These are phyloP conservation scores for Dendrocopos noguchii DNA, from an alignment of 2,113 vertebrate genomes.

Conservation along the genomic window DNA sequence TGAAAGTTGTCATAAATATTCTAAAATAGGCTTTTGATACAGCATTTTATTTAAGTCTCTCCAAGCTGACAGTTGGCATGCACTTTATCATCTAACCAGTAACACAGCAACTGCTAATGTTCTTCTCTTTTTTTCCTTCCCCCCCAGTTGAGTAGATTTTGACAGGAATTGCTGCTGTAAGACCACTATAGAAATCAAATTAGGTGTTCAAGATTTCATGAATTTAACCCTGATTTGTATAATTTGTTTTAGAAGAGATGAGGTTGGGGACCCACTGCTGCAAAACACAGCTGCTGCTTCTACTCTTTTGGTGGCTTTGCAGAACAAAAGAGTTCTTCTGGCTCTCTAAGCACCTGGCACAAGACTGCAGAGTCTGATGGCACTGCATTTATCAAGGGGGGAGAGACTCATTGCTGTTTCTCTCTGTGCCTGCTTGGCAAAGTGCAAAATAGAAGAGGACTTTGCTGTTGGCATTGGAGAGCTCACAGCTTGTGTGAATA, in stretches of 20 bases:
- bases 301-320: background rate
- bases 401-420: background rate
- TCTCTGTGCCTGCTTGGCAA: constrained; percentile 7
- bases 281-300: constrained; percentile 58
- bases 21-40: background rate
- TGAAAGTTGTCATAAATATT: background rate
- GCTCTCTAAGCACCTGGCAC: constrained; percentile 15
- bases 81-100: background rate
- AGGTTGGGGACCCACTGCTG: constrained; percentile 1
- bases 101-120: background rate
- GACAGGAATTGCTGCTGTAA: background rate
- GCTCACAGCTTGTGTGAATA: background rate
- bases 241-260: constrained; percentile 20
- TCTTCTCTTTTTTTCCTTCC: too few species aligned
- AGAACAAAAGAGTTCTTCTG: constrained; percentile 9
- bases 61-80: background rate
- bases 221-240: constrained; percentile 48
- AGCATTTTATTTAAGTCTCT: background rate
- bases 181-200: constrained; percentile 25
- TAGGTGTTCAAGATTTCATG: constrained; percentile 44
- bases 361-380: background rate
- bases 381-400: background rate
- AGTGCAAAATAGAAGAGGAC: background rate
- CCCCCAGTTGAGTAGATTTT: background rate
- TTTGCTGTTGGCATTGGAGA: background rate